Percentiles rank a stretch among this genome's conserved stretches.
These are phyloP conservation scores for Coluber constrictor DNA, from an alignment of 2,797 vertebrate genomes.

Conservation along the genomic window DNA sequence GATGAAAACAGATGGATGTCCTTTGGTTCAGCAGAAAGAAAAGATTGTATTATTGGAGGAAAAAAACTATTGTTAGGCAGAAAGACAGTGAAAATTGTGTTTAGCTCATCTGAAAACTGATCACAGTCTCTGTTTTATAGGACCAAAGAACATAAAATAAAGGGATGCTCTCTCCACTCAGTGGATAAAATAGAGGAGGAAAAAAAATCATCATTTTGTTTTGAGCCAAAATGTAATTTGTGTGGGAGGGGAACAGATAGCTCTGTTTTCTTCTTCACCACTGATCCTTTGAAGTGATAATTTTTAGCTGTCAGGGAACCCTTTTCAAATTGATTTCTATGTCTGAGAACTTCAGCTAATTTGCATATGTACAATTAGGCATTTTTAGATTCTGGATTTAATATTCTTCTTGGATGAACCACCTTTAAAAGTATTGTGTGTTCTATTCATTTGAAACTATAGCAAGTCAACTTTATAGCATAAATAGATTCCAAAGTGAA, in stretches of 20 bases:
- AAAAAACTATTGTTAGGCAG: conserved; percentile 1
- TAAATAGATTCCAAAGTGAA: not conserved
- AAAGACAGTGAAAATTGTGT: conserved; percentile 2
- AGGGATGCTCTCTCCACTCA: not conserved
- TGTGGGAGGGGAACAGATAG: not conserved
- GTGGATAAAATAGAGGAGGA: not conserved
- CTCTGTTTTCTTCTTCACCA: not conserved
- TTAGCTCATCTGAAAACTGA: conserved; percentile 9
- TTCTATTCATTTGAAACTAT: not conserved
- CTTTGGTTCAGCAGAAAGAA: conserved; percentile 9
- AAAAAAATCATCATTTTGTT: not conserved
- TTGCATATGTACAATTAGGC: not conserved
- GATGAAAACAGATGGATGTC: conserved; percentile 25
- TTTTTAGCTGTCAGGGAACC: not conserved
- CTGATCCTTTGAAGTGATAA: not conserved
- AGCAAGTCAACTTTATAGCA: not conserved
- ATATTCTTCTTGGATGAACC: not conserved
- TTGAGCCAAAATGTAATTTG: not conserved
- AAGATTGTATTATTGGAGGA: conserved; percentile 4
- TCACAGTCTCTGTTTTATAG: conserved; percentile 5
- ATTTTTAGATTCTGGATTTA: not conserved
- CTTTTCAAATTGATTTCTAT: not conserved
- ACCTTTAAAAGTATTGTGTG: not conserved
- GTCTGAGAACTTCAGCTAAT: not conserved
- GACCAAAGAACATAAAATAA: not conserved